Conservation (phyloP, 2,888 invertebrate genomes). For the Netelia melanura region DNA sequence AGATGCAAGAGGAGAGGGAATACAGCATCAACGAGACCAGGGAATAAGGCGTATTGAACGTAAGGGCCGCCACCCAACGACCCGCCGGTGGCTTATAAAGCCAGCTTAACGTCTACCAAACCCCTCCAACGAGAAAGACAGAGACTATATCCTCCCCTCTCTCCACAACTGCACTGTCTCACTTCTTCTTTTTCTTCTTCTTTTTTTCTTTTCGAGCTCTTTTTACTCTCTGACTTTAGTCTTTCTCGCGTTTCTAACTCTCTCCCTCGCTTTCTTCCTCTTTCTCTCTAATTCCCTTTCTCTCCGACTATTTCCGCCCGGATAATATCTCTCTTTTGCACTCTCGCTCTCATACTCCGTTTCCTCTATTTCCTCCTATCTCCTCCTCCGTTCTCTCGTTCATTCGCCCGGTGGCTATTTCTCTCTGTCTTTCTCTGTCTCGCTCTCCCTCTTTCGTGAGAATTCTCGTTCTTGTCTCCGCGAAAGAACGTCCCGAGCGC, state of each 20-base stretch:
- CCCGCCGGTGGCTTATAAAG: slow-evolving; percentile 75
- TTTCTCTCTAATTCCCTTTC: slow-evolving; percentile 59
- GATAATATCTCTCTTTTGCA: slow-evolving; percentile 64
- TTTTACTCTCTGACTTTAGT: slow-evolving; percentile 50
- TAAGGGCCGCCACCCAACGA: slow-evolving; percentile 74
- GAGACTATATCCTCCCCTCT: slow-evolving; percentile 47
- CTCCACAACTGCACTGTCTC: slow-evolving; percentile 22
- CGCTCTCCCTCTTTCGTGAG: neutral
- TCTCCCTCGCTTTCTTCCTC: neutral
- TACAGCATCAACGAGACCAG: slow-evolving; percentile 58
- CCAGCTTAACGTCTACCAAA: slow-evolving; percentile 73
- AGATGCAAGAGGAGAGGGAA: slow-evolving; percentile 42
- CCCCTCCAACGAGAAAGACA: slow-evolving; percentile 58
- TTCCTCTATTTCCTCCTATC: slow-evolving; percentile 12
- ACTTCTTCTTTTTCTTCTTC: neutral
- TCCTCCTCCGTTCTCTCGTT: slow-evolving; percentile 22
- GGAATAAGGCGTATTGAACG: slow-evolving; percentile 73
- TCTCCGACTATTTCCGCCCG: slow-evolving; percentile 44
- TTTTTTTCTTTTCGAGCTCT: neutral
- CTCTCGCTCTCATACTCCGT: slow-evolving; percentile 29
- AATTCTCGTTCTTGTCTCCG: slow-evolving; percentile 41
- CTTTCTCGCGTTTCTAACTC: slow-evolving; percentile 37
- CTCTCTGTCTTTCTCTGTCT: neutral
- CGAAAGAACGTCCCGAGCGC: slow-evolving; percentile 13
- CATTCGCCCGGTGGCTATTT: slow-evolving; percentile 16